phyloP scores from a whole-genome alignment of 2,888 invertebrate species.

The Tryphoninae sp. region DNA sequence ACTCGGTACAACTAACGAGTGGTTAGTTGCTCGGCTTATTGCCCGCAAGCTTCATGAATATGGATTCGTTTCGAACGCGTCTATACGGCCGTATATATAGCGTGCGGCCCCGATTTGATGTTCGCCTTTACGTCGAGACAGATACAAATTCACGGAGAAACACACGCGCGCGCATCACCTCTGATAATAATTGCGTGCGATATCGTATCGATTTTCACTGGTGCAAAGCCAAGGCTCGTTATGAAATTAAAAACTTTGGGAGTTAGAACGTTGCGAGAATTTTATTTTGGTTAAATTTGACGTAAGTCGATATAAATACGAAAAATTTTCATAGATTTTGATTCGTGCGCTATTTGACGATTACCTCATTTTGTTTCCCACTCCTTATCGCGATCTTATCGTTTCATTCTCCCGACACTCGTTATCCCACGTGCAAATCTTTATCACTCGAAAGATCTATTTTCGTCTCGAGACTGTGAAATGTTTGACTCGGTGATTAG shows the following conservation, averaged over 20 bases:
- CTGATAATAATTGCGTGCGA: constrained; percentile 51
- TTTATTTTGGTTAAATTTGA: too few species aligned
- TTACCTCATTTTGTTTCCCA: constrained; percentile 1
- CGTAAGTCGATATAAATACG: not conserved
- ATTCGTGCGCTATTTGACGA: too few species aligned
- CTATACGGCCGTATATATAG: constrained; percentile 49
- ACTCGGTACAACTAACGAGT: constrained; percentile 75
- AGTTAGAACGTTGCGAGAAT: not conserved
- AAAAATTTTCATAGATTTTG: not conserved
- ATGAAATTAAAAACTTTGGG: not conserved
- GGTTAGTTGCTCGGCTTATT: constrained; percentile 74
- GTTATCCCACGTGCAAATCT: constrained; percentile 54
- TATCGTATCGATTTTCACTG: constrained; percentile 40
- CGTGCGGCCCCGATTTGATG: constrained; percentile 60
- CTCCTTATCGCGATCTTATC: constrained; percentile 51
- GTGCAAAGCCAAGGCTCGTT: not conserved
- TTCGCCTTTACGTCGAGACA: constrained; percentile 33
- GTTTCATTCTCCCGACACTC: constrained; percentile 13
- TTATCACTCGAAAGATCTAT: constrained; percentile 50
- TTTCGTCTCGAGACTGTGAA: constrained; percentile 59
- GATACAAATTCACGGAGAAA: not conserved
- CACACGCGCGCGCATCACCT: not conserved
- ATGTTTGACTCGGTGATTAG: constrained; percentile 64
- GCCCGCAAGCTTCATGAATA: constrained; percentile 73
- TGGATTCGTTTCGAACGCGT: constrained; percentile 66